phyloP scores from a whole-genome alignment of 2,888 invertebrate species.

The Disparrhopalites patrizii region DNA sequence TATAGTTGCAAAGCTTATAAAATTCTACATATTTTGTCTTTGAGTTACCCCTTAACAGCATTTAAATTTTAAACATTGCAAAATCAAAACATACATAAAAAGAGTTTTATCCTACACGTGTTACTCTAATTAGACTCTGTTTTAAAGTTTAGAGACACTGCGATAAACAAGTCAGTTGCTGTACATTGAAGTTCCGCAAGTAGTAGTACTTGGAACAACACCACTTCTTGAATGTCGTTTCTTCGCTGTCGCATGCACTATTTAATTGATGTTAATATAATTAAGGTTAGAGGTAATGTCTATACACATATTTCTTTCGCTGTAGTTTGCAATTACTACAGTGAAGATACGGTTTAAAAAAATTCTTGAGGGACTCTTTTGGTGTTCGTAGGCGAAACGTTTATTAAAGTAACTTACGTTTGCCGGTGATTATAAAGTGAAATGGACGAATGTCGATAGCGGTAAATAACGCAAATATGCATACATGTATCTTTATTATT shows the following conservation, averaged over 20 bases:
- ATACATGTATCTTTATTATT: no score
- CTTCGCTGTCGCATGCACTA: constrained; percentile 1
- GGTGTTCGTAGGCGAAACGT: no score
- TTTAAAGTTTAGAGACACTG: not conserved
- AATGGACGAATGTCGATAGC: no score
- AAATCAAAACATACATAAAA: no score
- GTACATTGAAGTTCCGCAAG: not conserved
- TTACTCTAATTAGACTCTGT: not conserved
- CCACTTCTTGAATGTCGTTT: not conserved
- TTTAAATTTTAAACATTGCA: constrained; percentile 5
- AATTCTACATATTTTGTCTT: not conserved
- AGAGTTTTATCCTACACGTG: not conserved
- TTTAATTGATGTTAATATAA: not conserved
- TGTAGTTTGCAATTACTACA: not conserved
- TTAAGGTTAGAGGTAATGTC: no score
- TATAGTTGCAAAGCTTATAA: not conserved
- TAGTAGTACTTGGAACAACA: not conserved
- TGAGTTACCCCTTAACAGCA: constrained; percentile 20
- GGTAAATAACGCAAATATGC: no score
- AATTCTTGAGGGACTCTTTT: no score
- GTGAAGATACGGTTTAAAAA: not conserved
- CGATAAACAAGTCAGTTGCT: constrained; percentile 2
- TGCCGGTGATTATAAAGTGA: no score
- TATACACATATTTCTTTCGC: constrained; percentile 11
- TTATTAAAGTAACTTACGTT: no score